phyloP scores from a whole-genome alignment of 2,113 vertebrate species.

The Stictonetta naevosa region DNA sequence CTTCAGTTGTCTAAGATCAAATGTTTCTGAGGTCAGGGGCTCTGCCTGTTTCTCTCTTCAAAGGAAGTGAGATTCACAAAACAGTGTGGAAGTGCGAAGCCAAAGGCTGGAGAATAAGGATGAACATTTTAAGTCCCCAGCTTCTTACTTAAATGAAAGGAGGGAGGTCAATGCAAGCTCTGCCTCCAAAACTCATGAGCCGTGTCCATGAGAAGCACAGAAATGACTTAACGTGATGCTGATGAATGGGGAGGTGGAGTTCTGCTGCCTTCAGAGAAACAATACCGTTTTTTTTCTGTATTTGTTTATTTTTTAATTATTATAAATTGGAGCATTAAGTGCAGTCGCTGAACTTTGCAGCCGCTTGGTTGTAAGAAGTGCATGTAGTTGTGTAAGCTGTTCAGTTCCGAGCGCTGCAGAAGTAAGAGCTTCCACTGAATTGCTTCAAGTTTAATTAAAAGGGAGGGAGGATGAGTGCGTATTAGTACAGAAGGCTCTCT shows the following conservation, averaged over 20 bases:
- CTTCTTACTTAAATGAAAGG: neutral
- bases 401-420: neutral
- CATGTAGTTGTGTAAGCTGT: neutral
- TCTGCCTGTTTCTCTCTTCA: neutral
- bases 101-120: neutral
- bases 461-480: neutral
- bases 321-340: neutral
- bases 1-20: neutral
- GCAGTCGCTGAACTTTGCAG: neutral
- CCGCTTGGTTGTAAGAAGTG: neutral
- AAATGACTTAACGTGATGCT: neutral
- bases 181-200: rapidly evolving
- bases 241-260: neutral
- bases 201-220: neutral
- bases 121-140: neutral
- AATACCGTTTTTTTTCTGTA: neutral
- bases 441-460: neutral
- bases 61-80: neutral
- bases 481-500: neutral
- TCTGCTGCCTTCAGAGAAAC: neutral
- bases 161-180: neutral
- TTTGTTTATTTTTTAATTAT: neutral
- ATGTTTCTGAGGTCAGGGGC: neutral
- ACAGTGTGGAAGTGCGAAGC: neutral
- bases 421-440: neutral